These are phyloP conservation scores for Cuniculus paca DNA, from an alignment of 2,797 vertebrate species.

Conservation along the genomic window DNA sequence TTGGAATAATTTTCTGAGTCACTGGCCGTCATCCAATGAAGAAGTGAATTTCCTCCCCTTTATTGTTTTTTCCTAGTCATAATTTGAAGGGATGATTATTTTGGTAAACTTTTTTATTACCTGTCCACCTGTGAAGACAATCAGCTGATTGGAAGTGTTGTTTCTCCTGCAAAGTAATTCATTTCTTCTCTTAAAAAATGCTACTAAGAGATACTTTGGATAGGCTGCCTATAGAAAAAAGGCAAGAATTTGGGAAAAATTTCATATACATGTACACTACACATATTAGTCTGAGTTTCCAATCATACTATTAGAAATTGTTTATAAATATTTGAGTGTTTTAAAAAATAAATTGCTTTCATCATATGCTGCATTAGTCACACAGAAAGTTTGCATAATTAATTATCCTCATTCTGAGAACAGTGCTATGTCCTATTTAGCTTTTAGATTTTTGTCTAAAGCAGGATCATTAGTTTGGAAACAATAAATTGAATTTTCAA, in stretches of 20 bases:
- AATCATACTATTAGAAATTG: background rate
- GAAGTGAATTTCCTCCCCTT: background rate
- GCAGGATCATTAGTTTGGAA: background rate
- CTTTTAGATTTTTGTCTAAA: conserved; percentile 2
- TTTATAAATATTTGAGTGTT: background rate
- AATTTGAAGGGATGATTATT: background rate
- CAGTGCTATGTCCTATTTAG: background rate
- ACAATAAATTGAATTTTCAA: background rate
- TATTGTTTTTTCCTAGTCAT: background rate
- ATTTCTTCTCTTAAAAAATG: background rate
- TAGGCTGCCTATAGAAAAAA: background rate
- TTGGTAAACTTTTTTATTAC: background rate
- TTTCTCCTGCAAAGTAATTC: conserved; percentile 25
- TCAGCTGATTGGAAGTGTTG: background rate
- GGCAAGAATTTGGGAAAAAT: background rate
- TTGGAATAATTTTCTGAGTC: conserved; percentile 39
- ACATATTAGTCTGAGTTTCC: background rate
- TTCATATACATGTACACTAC: background rate
- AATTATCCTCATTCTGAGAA: background rate
- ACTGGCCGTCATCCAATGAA: background rate
- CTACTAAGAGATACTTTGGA: background rate
- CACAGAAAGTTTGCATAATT: background rate
- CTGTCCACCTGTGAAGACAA: background rate
- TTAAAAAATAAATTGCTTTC: background rate
- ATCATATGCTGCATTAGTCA: background rate